Percentiles rank a stretch among this genome's conserved stretches.
Evolutionary conservation across 2,888 invertebrate species (phyloP).

Genomic region (Drosophila paracracens): DNA sequence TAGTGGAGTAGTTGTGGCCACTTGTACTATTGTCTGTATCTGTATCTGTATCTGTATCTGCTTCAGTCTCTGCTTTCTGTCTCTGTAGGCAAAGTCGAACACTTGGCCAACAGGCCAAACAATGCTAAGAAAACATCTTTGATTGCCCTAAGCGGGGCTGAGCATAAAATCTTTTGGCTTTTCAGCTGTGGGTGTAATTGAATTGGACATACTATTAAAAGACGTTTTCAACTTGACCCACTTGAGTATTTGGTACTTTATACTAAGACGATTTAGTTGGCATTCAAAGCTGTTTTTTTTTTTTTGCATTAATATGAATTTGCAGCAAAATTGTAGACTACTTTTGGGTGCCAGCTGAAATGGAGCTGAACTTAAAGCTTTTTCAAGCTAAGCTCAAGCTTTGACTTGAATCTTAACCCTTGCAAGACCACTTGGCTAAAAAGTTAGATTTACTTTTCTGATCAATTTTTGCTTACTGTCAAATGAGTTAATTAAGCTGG

Average conservation of each 20-base stretch:
- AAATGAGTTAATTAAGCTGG: conserved; percentile 21
- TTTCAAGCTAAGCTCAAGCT: conserved; percentile 18
- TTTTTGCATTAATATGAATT: neutral
- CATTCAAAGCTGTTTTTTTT: neutral
- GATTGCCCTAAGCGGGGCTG: conserved; percentile 12
- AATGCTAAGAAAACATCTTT: conserved; percentile 20
- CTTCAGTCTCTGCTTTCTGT: neutral
- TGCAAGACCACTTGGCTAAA: neutral
- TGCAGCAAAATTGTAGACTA: neutral
- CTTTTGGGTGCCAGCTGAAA: conserved; percentile 23
- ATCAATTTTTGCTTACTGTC: neutral
- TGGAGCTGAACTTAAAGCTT: conserved; percentile 7
- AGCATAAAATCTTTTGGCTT: conserved; percentile 14
- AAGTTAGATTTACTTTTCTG: neutral
- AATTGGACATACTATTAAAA: conserved; percentile 16
- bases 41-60: neutral
- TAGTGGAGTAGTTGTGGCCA: conserved; percentile 47
- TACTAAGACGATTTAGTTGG: conserved; percentile 19
- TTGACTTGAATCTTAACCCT: conserved; percentile 23
- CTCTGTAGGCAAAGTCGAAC: conserved; percentile 3
- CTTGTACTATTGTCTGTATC: conserved; percentile 11
- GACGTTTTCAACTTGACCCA: conserved; percentile 38
- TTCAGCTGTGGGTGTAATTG: conserved; percentile 12
- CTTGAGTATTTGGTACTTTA: conserved; percentile 16
- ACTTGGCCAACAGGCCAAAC: conserved; percentile 22